Conservation (phyloP, 2,797 vertebrate species). For the Scolopax rusticola region DNA sequence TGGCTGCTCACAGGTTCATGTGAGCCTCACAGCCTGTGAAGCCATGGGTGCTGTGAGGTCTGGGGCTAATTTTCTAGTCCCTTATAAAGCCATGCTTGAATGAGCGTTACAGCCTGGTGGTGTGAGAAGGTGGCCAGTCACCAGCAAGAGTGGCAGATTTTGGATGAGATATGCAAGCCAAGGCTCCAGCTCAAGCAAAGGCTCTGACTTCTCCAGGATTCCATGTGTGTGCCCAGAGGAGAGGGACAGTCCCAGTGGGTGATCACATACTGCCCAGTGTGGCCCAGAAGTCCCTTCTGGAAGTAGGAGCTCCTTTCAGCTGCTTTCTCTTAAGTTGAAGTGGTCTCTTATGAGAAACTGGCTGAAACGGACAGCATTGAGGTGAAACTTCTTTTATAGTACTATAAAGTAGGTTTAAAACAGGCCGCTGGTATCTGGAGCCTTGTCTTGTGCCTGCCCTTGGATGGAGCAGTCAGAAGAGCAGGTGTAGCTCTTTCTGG, state of each 20-base stretch:
- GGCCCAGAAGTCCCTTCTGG: neutral
- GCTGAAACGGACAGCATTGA: neutral
- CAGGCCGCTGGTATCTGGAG: neutral
- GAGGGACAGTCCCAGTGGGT: neutral
- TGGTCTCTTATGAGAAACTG: accelerated
- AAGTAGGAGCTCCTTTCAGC: neutral
- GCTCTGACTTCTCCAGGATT: neutral
- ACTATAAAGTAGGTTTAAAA: neutral
- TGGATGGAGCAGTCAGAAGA: neutral
- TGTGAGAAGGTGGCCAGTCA: neutral
- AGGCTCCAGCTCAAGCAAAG: neutral
- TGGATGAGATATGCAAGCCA: neutral
- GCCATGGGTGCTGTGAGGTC: too few species aligned
- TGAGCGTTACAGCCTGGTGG: accelerated
- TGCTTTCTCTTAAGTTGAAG: accelerated
- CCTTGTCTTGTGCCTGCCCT: neutral
- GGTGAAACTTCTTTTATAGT: neutral
- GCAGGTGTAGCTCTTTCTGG: neutral
- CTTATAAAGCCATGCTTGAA: too few species aligned
- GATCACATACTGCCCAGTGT: accelerated
- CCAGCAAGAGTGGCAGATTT: neutral
- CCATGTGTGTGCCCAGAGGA: neutral
- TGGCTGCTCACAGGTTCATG: neutral
- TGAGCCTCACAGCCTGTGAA: accelerated
- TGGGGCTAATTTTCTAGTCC: neutral